Evolutionary conservation across 2,797 vertebrate genomes (phyloP).

Genomic region (Cyclopterus lumpus): DNA sequence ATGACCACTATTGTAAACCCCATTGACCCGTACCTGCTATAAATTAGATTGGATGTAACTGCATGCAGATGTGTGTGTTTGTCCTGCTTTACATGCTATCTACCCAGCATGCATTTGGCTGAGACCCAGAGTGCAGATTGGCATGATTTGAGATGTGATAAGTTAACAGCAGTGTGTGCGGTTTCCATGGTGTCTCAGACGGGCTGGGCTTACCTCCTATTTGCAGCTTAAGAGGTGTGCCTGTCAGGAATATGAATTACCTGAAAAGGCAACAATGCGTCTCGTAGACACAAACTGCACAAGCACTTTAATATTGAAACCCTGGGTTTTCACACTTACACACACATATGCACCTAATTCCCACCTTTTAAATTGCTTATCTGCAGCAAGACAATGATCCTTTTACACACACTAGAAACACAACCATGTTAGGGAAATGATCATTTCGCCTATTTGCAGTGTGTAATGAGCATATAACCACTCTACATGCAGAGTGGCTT

Average conservation of each 20-base stretch:
- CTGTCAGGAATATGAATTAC: conserved; percentile 49
- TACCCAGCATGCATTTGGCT: conserved; percentile 30
- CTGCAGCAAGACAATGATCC: conserved; percentile 1
- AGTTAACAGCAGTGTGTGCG: conserved; percentile 57
- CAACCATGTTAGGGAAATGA: conserved; percentile 6
- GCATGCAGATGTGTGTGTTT: conserved; percentile 29
- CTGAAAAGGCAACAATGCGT: conserved; percentile 2
- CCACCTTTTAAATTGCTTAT: conserved; percentile 24
- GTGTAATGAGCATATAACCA: conserved; percentile 49
- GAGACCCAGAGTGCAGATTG: conserved; percentile 24
- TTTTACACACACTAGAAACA: conserved; percentile 7
- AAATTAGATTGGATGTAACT: conserved; percentile 39
- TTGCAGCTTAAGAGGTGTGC: conserved; percentile 35
- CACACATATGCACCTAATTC: conserved; percentile 29
- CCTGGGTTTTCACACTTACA: neutral
- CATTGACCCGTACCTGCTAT: conserved; percentile 41
- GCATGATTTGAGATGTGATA: conserved; percentile 54
- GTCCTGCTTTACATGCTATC: conserved; percentile 5
- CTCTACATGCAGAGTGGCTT: conserved; percentile 38
- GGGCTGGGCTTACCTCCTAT: conserved; percentile 18
- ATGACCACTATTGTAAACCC: conserved; percentile 49
- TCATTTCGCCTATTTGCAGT: conserved; percentile 33
- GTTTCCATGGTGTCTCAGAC: conserved; percentile 57
- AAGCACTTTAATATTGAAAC: conserved; percentile 14
- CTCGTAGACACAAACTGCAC: conserved; percentile 19